A percentile compares a stretch with the other conserved stretches of the same genome.
These are phyloP conservation scores for Tipula unca DNA, from an alignment of 2,888 invertebrate species.

Conservation along the genomic window DNA sequence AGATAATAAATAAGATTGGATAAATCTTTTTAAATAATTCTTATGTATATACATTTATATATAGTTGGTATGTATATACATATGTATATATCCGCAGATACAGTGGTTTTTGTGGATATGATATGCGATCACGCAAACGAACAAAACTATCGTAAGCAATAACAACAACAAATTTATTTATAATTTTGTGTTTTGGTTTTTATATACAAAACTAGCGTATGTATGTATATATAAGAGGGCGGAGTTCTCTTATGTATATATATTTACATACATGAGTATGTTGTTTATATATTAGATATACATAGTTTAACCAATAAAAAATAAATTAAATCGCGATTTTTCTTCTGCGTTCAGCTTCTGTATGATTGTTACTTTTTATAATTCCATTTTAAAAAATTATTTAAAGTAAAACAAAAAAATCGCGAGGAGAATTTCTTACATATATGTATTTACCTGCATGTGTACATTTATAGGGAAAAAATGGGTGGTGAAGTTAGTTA, in stretches of 20 bases:
- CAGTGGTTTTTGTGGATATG: background rate
- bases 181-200: background rate
- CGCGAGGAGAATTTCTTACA: background rate
- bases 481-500: background rate
- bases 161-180: background rate
- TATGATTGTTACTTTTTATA: background rate
- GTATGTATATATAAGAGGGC: background rate
- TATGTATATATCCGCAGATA: background rate
- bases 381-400: background rate
- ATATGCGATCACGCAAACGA: background rate
- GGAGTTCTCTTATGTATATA: background rate
- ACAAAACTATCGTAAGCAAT: background rate
- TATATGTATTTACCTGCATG: background rate
- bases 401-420: background rate
- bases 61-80: background rate
- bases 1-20: background rate
- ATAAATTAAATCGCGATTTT: background rate
- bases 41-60: background rate
- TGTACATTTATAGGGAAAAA: background rate
- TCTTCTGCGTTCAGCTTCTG: slow-evolving; percentile 2
- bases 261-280: background rate
- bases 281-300: background rate
- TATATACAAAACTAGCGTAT: background rate
- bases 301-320: background rate
- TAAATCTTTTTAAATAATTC: background rate